phyloP scores from a whole-genome alignment of 2,888 invertebrate genomes.

The Coelinius sp. region DNA sequence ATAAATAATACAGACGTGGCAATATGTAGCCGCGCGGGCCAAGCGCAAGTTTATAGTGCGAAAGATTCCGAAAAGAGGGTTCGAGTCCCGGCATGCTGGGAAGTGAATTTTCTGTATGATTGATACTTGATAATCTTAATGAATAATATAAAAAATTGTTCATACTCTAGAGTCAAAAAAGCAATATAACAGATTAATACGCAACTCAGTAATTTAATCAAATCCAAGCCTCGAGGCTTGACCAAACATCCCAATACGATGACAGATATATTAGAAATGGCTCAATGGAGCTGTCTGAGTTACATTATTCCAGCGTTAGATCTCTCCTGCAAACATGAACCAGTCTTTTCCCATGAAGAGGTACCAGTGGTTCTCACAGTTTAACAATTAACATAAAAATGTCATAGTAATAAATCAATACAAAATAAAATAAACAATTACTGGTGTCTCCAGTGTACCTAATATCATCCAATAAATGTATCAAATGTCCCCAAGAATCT shows the following conservation, averaged over 20 bases:
- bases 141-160: too few species aligned
- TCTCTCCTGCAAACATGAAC: slow-evolving; percentile 69
- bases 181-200: slow-evolving; percentile 49
- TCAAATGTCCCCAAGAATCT: neutral
- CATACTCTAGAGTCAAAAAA: too few species aligned
- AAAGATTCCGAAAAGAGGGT: too few species aligned
- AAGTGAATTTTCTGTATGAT: too few species aligned
- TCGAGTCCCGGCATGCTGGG: too few species aligned
- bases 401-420: neutral
- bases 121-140: too few species aligned
- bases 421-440: too few species aligned
- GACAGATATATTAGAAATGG: slow-evolving; percentile 69
- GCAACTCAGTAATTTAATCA: slow-evolving; percentile 66
- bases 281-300: slow-evolving; percentile 67
- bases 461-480: neutral
- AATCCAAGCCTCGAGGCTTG: slow-evolving; percentile 54
- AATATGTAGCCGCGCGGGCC: too few species aligned
- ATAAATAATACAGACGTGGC: too few species aligned
- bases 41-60: too few species aligned
- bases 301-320: slow-evolving; percentile 67
- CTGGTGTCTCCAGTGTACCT: too few species aligned
- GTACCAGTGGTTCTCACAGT: slow-evolving; percentile 50
- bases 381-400: neutral
- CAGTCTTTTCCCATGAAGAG: slow-evolving; percentile 68
- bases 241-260: slow-evolving; percentile 56